Conservation (phyloP, 2,888 invertebrate species). For the Cataglyphis livida region DNA sequence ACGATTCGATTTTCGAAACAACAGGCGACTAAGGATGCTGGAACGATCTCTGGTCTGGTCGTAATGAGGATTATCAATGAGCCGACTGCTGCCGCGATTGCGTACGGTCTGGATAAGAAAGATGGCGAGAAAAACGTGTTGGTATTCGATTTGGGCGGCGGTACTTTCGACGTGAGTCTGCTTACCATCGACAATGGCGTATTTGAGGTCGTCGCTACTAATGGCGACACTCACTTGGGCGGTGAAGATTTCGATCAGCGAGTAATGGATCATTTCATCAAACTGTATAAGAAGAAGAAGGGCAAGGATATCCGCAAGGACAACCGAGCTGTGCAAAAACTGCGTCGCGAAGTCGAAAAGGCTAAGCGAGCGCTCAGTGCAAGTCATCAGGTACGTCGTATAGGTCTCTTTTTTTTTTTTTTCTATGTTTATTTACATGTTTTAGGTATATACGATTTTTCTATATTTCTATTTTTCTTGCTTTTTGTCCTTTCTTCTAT, state of each 20-base stretch:
- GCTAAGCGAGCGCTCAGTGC: constrained; percentile 98
- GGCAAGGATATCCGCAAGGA: constrained; percentile 98
- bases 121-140: constrained; percentile 99
- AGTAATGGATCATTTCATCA: constrained; percentile 99
- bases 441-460: neutral
- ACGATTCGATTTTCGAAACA: neutral
- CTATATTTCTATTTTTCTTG: neutral
- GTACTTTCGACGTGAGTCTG: constrained; percentile 99
- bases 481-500: neutral
- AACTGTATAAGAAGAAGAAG: constrained; percentile 99
- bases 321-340: constrained; percentile 97
- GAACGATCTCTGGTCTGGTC: constrained; percentile 96
- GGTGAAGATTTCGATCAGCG: constrained; percentile 99
- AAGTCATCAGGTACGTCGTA: constrained; percentile 90
- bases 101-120: constrained; percentile 98
- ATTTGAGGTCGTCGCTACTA: constrained; percentile 96
- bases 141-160: constrained; percentile 99
- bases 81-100: constrained; percentile 98
- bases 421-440: neutral
- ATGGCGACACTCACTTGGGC: constrained; percentile 98
- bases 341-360: constrained; percentile 98
- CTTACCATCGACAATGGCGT: constrained; percentile 99
- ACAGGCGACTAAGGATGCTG: constrained; percentile 99
- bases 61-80: constrained; percentile 99
- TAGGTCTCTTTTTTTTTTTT: neutral